Base-by-base conservation (phyloP, 1,140 invertebrate species). In the Brachionus asplanchnoidis region DNA sequence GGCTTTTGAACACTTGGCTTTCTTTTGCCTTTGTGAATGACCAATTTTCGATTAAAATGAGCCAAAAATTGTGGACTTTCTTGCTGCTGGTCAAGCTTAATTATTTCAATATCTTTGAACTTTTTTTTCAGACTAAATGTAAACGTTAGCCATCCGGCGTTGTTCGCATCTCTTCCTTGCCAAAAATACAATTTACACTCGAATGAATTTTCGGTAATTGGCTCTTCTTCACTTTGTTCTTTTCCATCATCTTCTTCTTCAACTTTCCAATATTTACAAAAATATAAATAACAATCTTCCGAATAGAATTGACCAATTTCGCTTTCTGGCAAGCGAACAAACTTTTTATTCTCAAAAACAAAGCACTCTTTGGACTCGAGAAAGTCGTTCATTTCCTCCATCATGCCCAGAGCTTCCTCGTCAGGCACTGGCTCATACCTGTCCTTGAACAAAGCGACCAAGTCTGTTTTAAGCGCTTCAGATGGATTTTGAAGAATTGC, bases 91-190 rank as follows among this genome's bases (percentile, higher is more conserved):
- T 75, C 75, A n/a, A 75, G 28, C 17, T 75, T 73, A 5, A 84
- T 60, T n/a, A 84, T 75, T 78, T 84, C 84, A n/a, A 84, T 53
- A 56, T 84, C 65, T 68, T 84, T 84, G n/a, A 84, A 84, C 36
- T 84, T 84, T 70, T 70, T 70, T 36, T 84, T 84, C 84, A 88
- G 93, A 90, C 94, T 94, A 90, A 99, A 99, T 0, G 97, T 99
- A 90, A 99, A 99, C 8, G 96, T 98, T 0, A 99, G 92, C 97
- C 97, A 99, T 23, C 97, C 97, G 96, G 99, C 99, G 90, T 99
- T 99, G 65, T 94, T 94, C 3, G 97, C 97, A 88, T 97, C 94
- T 85, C 97, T 91, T 0, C 97, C 96, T 91, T 99, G 97, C 97
- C 97, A 99, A 90, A 99, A 99, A 89, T 99, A 99, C 8, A 99